A percentile compares a stretch with the other conserved stretches of the same genome.
phyloP scores from a whole-genome alignment of 2,888 invertebrate species.

The Rhingia rostrata region DNA sequence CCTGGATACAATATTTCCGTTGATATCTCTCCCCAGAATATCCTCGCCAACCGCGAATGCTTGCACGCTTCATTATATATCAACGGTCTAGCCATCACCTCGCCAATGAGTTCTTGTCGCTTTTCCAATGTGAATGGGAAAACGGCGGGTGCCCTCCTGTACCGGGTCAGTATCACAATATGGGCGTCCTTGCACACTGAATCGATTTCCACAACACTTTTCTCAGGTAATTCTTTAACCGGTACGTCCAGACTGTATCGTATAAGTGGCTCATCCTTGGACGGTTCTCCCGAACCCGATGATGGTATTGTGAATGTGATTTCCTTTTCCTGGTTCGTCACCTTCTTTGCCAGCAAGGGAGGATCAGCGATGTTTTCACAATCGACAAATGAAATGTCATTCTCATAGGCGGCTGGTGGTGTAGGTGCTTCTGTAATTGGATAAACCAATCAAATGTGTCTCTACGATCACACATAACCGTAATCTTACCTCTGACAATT shows the following conservation, averaged over 20 bases:
- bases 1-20: slow-evolving; percentile 36
- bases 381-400: not conserved
- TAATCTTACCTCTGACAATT: slow-evolving; percentile 7
- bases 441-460: not conserved
- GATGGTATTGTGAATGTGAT: slow-evolving; percentile 51
- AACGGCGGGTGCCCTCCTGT: slow-evolving; percentile 1
- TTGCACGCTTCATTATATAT: slow-evolving; percentile 63
- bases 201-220: slow-evolving; percentile 30
- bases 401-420: not conserved
- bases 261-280: slow-evolving; percentile 5
- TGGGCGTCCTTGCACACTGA: slow-evolving; percentile 46
- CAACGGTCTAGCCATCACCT: slow-evolving; percentile 67
- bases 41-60: slow-evolving; percentile 17
- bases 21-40: slow-evolving; percentile 55
- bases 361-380: too few relatives aligned
- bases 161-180: slow-evolving; percentile 21
- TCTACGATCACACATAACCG: not conserved
- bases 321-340: slow-evolving; percentile 18
- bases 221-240: slow-evolving; percentile 33
- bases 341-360: not conserved
- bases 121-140: slow-evolving; percentile 53
- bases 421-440: not conserved
- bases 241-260: slow-evolving; percentile 42
- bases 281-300: not conserved
- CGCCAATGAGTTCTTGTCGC: slow-evolving; percentile 48